Evolutionary conservation across 1,140 invertebrate species (phyloP).

Genomic region (Thaumatotibia leucotreta): DNA sequence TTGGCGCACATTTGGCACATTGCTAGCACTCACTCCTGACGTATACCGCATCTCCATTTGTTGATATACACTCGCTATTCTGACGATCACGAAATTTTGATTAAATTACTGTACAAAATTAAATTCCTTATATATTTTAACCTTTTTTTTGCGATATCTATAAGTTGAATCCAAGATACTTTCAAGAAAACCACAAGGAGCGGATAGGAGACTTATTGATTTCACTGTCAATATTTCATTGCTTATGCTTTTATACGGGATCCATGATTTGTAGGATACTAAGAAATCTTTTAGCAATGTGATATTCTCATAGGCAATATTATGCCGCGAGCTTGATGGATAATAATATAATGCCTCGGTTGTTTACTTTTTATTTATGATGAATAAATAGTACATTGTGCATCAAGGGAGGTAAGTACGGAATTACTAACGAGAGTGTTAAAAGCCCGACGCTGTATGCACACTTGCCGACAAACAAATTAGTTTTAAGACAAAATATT

Average conservation of each 20-base stretch:
- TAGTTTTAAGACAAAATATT: too few relatives aligned
- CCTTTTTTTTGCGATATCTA: slow-evolving; percentile 11
- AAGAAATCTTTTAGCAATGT: slow-evolving; percentile 16
- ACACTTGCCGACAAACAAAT: too few relatives aligned
- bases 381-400: slow-evolving; percentile 63
- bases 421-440: too few relatives aligned
- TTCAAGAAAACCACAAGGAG: neutral
- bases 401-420: too few relatives aligned
- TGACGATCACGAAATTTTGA: too few relatives aligned
- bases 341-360: slow-evolving; percentile 54
- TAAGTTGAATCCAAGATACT: slow-evolving; percentile 17
- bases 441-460: too few relatives aligned
- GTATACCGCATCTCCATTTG: too few relatives aligned
- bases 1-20: too few relatives aligned
- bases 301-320: slow-evolving; percentile 22
- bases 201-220: neutral
- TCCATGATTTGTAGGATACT: slow-evolving; percentile 28
- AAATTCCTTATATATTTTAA: slow-evolving; percentile 43
- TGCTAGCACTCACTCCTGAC: too few relatives aligned
- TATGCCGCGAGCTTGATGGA: slow-evolving; percentile 26
- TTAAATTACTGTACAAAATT: too few relatives aligned
- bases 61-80: slow-evolving; percentile 26
- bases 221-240: slow-evolving; percentile 20
- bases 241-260: slow-evolving; percentile 24
- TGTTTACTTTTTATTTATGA: slow-evolving; percentile 55